Base-by-base conservation (phyloP, 2,797 vertebrate species). In the Lates japonicus region DNA sequence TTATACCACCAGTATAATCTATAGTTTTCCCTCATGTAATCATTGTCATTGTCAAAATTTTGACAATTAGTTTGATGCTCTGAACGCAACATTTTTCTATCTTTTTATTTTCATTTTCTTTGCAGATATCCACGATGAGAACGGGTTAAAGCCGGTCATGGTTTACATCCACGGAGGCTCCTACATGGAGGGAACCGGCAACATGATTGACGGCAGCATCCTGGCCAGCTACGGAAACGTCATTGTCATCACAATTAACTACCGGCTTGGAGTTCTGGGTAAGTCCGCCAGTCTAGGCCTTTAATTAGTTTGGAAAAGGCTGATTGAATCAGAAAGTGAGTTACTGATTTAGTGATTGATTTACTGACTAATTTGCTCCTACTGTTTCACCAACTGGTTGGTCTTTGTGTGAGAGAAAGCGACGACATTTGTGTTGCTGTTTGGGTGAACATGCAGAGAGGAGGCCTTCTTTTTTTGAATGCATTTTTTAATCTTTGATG, bases 91-190 rank as follows among this genome's bases (percentile, higher is more conserved):
- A 14, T 42, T 42, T 42, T 42, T 42, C 9, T 42, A 3, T 42
- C 13, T 13, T 42, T 42, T 42, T 14, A 42, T 42, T 14, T 4
- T 42, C 41, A 14, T 68, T 19, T 35, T 42, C 14, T 91, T 89
- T 85, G 46, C 94, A 97, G 97, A 98, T 81, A 97, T 97, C 88
- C 98, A 98, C 17, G 97, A 98, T 76, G 97, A 97, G 81, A 97
- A 96, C 70, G 97, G 95, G 39, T 93, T 97, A 60, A 98, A 98
- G 83, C 98, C 98, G 0, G 98, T 98, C n/a, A 99, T 99, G 98
- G 97, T 99, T 19, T 99, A 98, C 80, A 98, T 99, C 85, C 98
- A 99, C 1, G 98, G 98, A 1, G 98, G 98, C 19, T 99, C 98
- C 60, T 99, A 98, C 87, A 97, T 98, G 97, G 98, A 98, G 67